Evolutionary conservation across 2,888 invertebrate genomes (phyloP), one percentile per base, ranked within the genome.

Genomic region (Synanthedon myopaeformis): DNA sequence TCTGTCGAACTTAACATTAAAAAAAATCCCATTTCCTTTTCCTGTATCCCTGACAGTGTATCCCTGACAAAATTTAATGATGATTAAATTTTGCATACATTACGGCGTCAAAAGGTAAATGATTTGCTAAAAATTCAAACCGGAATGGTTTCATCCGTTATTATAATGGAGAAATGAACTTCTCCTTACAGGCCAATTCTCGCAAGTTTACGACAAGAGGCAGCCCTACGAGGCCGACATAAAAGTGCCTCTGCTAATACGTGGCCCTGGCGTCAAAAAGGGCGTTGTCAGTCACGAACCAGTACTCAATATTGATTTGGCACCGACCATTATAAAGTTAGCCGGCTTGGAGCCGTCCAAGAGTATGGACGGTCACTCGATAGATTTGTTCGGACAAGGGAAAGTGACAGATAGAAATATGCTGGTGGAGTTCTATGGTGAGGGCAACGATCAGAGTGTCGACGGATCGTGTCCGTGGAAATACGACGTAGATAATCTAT

Each of bases 181-280:
- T 17, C 5, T 19, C 13, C 19, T 19, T 49, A 4, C 72, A 94
- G 96, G 96, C 11, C 96, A 97, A 82, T 96, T 96, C 79, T 91
- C 94, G 3, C 91, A 95, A 82, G 93, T 96, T 0, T 92, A 92
- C 82, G 97, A 97, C 78, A 97, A 97, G 71, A 88, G 97, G 1
- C 96, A 96, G 66, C 94, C 95, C 0, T 97, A 97, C 76, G 96
- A 97, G 72, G 92, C 95, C 0, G 97, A 97, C 69, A 92, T 96
- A 49, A 90, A 92, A 61, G 92, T 97, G 0, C 97, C 97, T 0
- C 83, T 97, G 4, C 67, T 96, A 51, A 90, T 97, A 2, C 87
- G 92, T 51, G 97, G 96, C 0, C 96, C 97, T 0, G 87, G 87
- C 2, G 79, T 96, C 11, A 65, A 69, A 11, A 78, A 77, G 35